Conservation (phyloP, 1,140 invertebrate genomes). For the Zaprionus ghesquierei region DNA sequence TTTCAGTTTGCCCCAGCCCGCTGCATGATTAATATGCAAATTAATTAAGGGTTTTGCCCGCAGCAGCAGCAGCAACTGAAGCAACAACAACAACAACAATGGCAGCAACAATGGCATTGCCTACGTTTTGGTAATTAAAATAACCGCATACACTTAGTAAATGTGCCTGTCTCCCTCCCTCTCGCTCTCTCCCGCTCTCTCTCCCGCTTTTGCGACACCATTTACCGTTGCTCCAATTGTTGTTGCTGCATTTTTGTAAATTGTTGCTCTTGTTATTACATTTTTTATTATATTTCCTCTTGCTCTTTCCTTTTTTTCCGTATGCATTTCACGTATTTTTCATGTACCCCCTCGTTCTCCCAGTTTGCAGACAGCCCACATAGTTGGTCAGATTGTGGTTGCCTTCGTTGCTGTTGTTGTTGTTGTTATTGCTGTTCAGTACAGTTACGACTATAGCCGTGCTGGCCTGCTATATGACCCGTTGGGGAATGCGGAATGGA, state of each 20-base stretch:
- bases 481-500: constrained; percentile 19
- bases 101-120: constrained; percentile 26
- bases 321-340: constrained; percentile 40
- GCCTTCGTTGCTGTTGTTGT: constrained; percentile 11
- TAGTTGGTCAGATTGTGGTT: constrained; percentile 37
- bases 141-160: constrained; percentile 78
- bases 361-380: constrained; percentile 25
- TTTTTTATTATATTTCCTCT: constrained; percentile 71
- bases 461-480: constrained; percentile 1
- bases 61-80: constrained; percentile 48
- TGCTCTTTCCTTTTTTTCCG: background rate
- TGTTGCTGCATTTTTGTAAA: constrained; percentile 71
- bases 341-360: constrained; percentile 41
- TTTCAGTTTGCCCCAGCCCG: constrained; percentile 41
- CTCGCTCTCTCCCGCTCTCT: background rate
- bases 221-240: constrained; percentile 41
- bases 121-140: constrained; percentile 81
- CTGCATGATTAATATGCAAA: constrained; percentile 81
- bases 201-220: constrained; percentile 22
- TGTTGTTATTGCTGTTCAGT: background rate
- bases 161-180: constrained; percentile 5
- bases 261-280: constrained; percentile 77
- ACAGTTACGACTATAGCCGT: background rate
- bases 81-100: constrained; percentile 33
- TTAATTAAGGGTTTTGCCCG: constrained; percentile 79